Conservation (phyloP, 2,888 invertebrate species). For the Cephus pygmeus region DNA sequence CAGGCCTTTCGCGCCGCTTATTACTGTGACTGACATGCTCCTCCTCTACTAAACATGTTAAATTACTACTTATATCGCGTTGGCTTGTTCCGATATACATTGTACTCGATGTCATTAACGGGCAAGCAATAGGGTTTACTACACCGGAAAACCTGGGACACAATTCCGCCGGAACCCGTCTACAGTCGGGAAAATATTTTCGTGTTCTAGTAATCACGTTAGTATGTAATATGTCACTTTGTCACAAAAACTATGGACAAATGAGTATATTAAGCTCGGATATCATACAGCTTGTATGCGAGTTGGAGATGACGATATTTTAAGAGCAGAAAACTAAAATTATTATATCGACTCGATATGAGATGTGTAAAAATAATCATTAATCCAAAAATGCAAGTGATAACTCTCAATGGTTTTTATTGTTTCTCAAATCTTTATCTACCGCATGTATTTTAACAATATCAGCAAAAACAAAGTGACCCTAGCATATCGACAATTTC, state of each 20-base stretch:
- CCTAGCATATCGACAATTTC: too few species aligned
- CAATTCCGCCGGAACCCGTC: conserved; percentile 34
- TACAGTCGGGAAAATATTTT: conserved; percentile 14
- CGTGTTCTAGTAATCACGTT: neutral
- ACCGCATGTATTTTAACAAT: neutral
- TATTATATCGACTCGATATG: neutral
- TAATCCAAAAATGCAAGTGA: neutral
- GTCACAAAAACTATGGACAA: neutral
- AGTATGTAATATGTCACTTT: neutral
- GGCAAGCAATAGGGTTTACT: conserved; percentile 2
- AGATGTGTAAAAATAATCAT: neutral
- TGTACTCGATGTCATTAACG: neutral
- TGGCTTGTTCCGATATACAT: neutral
- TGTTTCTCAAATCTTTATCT: neutral
- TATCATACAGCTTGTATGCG: neutral
- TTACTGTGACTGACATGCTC: conserved; percentile 50
- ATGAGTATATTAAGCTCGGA: neutral
- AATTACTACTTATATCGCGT: conserved; percentile 1
- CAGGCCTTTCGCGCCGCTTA: conserved; percentile 47
- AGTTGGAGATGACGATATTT: neutral
- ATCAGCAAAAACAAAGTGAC: too few species aligned
- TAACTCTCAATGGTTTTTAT: neutral
- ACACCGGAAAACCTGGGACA: conserved; percentile 25
- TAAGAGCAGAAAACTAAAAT: neutral
- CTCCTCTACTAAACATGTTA: conserved; percentile 1